Evolutionary conservation across 2,888 invertebrate genomes (phyloP), one percentile per base, ranked within the genome.

Genomic region (Sinotaia quadrata): DNA sequence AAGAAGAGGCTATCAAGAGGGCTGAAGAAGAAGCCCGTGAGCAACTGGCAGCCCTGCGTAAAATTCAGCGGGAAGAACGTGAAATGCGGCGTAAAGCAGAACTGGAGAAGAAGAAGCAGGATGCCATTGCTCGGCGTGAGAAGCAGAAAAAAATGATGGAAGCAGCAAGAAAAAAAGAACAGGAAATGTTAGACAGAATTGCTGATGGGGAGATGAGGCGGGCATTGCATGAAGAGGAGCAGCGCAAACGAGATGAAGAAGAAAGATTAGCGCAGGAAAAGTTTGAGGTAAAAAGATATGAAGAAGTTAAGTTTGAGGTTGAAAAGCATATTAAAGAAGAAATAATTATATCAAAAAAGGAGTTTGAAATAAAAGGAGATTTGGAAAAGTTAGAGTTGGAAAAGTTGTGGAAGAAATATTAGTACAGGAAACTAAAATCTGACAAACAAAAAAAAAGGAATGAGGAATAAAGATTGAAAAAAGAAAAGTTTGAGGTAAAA

Each of bases 1-100:
- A 83, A 54, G 84, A 81, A 33, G 78, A 78, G n/a, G 80, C 80
- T 51, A 75, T 83, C 27, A 76, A 78, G 67, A 69, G 75, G 61
- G 81, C 81, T 0, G 84, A 85, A 61, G 81, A 83, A 57, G 83
- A 85, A 49, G 85, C 82, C 0, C 70, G 81, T 49, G 69, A 75
- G 24, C 78, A 78, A n/a, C 71, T 84, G 58, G 77, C 74, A 15
- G 78, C 77, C 49, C 73, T 78, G 1, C 73, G 82, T 34, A 76
- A 75, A 56, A 69, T 69, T 33, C 81, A 82, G 54, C 65, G 83
- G 10, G 83, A 82, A 34, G 84, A 84, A 66, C 71, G 84, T 56
- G 84, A 84, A 24, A 60, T 62, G 0, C 66, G 80, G n/a, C 74
- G 82, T 27, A 83, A 80, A 68, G 78, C 77, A 36, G 84, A 83